Conservation (phyloP, 2,888 invertebrate species). For the Tipula lateralis region DNA sequence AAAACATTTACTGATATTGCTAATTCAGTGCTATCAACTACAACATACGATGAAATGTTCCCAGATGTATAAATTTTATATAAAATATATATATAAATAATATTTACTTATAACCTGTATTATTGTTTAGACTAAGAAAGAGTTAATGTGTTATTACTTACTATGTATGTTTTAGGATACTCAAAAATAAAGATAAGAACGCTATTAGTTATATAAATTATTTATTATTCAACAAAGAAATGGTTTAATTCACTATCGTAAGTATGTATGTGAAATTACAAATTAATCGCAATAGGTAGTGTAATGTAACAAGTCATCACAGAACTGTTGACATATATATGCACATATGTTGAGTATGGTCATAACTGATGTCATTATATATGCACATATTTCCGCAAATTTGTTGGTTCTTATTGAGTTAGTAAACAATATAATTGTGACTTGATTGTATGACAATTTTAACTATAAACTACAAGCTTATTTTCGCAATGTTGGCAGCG, state of each 20-base stretch:
- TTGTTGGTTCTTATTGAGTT: too few species aligned
- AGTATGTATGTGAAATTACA: not conserved
- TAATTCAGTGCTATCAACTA: constrained; percentile 44
- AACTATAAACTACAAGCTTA: too few species aligned
- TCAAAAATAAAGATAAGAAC: not conserved
- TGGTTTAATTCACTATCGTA: not conserved
- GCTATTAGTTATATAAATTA: not conserved
- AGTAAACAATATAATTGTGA: too few species aligned
- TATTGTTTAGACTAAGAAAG: not conserved
- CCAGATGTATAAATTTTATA: constrained; percentile 37
- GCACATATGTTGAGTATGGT: too few species aligned
- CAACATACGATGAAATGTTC: constrained; percentile 50
- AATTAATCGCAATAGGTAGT: too few species aligned
- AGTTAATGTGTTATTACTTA: not conserved
- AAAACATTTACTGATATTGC: constrained; percentile 47
- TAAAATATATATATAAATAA: not conserved
- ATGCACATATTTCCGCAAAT: too few species aligned
- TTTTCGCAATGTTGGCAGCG: too few species aligned
- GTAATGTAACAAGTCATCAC: too few species aligned
- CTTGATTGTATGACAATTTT: too few species aligned
- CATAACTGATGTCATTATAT: too few species aligned
- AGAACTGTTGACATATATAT: too few species aligned
- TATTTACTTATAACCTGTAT: not conserved
- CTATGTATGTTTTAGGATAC: constrained; percentile 5
- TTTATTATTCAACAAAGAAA: not conserved